These are phyloP conservation scores for Acanthurus lineatus DNA, from an alignment of 2,797 vertebrate species.

Conservation along the genomic window DNA sequence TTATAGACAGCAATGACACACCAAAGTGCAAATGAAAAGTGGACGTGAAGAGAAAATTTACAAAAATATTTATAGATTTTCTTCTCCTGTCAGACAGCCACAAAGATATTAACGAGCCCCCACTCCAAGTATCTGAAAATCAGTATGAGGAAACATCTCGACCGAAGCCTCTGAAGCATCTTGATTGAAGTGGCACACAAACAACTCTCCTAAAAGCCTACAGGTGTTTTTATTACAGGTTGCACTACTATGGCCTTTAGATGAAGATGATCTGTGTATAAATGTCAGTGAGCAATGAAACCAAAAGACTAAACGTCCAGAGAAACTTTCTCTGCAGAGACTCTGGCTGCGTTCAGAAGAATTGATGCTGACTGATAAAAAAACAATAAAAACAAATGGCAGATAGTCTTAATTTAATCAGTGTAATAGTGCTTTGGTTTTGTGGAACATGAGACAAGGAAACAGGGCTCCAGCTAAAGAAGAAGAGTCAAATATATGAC, in stretches of 20 bases:
- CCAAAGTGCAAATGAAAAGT: slow-evolving; percentile 56
- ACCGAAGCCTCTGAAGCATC: background rate
- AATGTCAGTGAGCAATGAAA: background rate
- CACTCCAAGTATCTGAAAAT: background rate
- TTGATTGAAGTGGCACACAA: background rate
- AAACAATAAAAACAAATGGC: background rate
- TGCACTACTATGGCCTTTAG: background rate
- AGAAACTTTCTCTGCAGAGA: background rate
- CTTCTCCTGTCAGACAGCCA: slow-evolving; percentile 9
- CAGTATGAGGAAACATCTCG: background rate
- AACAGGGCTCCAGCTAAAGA: background rate
- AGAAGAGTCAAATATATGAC: background rate
- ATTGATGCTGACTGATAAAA: background rate
- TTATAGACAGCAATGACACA: slow-evolving; percentile 50
- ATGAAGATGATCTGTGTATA: background rate
- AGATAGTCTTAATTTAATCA: background rate
- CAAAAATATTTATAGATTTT: slow-evolving; percentile 42
- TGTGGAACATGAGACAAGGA: background rate
- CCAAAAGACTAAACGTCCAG: background rate
- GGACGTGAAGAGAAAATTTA: slow-evolving; percentile 31
- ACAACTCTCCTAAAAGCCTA: background rate
- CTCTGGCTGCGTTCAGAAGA: background rate
- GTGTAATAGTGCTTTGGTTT: background rate
- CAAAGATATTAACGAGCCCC: no score
- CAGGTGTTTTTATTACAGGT: background rate